Evolutionary conservation across 2,113 vertebrate genomes (phyloP).

Genomic region (Ailuropoda melanoleuca): DNA sequence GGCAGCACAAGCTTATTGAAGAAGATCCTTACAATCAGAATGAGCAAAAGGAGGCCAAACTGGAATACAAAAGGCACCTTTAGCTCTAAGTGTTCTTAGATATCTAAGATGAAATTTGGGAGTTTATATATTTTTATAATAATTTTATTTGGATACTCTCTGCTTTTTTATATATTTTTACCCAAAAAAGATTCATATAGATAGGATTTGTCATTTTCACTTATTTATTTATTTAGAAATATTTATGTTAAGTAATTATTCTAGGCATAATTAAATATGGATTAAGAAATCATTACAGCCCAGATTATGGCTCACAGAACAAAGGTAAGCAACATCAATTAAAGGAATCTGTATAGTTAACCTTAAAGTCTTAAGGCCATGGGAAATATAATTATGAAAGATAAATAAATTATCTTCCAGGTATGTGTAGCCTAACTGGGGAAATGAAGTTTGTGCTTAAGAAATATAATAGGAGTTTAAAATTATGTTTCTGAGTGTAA

Average conservation of each 20-base stretch:
- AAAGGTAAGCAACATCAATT: not conserved
- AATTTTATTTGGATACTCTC: not conserved
- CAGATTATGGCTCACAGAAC: not conserved
- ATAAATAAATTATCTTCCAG: not conserved
- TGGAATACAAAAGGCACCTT: not conserved
- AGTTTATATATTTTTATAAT: not conserved
- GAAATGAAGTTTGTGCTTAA: not conserved
- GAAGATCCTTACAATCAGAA: constrained; percentile 13
- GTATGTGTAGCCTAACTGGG: no score
- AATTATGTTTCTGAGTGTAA: not conserved
- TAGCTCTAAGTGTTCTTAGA: not conserved
- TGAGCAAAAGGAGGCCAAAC: not conserved
- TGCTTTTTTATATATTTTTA: not conserved
- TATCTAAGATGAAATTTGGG: not conserved
- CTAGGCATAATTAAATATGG: not conserved
- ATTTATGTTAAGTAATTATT: not conserved
- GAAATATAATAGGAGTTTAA: not conserved
- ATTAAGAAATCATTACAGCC: not conserved
- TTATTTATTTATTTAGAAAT: not conserved
- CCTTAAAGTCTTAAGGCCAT: not conserved
- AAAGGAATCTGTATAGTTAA: not conserved
- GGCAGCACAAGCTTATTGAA: not conserved
- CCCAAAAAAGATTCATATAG: not conserved
- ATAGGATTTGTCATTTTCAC: not conserved
- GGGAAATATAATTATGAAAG: not conserved